Base-by-base conservation (phyloP, 53 echinoderm and acorn worm genomes). In the Temnopleurus reevesii region DNA sequence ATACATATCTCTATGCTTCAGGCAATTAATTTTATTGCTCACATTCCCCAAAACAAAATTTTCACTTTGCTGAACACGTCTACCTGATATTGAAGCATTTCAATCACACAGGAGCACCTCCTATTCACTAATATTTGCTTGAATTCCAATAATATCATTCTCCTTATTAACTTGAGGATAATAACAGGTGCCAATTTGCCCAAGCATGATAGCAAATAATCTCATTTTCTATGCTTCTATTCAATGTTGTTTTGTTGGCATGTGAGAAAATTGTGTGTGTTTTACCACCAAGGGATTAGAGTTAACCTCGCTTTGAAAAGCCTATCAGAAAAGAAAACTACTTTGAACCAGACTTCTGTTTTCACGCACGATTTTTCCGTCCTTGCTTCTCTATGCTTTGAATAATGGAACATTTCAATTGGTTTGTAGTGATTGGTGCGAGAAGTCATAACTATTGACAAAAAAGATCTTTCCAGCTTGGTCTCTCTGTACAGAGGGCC, bases 201-300 rank as follows among this genome's bases (percentile, higher is more conserved):
- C 71, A 71, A 71, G 43, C 71, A 43, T 71, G 71, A 71, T 19
- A 71, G 41, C 71, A 71, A 71, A 71, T 71, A 71, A 41, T 71
- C 71, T 71, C 41, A 8, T 43, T 71, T 56, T 71, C 71, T 21
- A 71, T 71, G 41, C 2, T 29, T 25, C 80, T 51, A 51, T 80
- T 80, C 30, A 80, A 17, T 27, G 4, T 47, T 30, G 80, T 28
- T 71, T 18, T 71, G 71, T 71, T 71, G 71, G 41, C 71, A 38
- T 71, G 71, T 71, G 71, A 71, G 71, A 71, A 71, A 71, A 71
- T 71, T 8, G 43, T 71, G 71, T 71, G 71, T 71, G 41, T 71
- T 71, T 71, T 71, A 41, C 71, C 71, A 41, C 80, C 80, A 80
- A 51, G 80, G 80, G 47, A 80, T 46, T 80, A 80, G 80, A 6